Base-by-base conservation (phyloP, 1,140 invertebrate genomes). In the Sweltsa coloradensis region DNA sequence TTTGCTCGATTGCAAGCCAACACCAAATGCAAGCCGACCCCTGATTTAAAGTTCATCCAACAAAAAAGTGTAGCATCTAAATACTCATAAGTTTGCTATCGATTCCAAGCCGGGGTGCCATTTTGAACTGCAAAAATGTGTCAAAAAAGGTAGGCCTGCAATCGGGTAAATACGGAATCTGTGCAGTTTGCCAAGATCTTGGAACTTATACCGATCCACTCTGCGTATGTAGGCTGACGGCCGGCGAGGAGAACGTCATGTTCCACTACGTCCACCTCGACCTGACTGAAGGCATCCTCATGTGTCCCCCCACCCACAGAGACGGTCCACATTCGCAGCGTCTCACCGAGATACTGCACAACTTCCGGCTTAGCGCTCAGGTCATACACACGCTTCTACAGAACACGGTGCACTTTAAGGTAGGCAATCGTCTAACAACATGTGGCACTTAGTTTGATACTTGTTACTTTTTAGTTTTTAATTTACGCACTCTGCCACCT, bases 251-350 rank as follows among this genome's bases (percentile, higher is more conserved):
- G 27, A 82, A 83, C 62, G 72, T 75, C 21, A 60, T 83, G 23
- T 76, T 79, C 55, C 75, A 83, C 56, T 83, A 78, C 51, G 69
- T 83, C 1, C 75, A 81, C 45, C 60, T 83, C 16, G 78, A 83
- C 60, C 66, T 67, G 5, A 69, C 72, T 14, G 77, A 79, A 58
- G 81, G 81, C 3, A 66, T 83, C 46, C 46, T 84, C 11, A 55
- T 84, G 40, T 74, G 74, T 5, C 78, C 78, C 2, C 68, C 75
- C 5, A 64, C 69, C 60, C 64, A 49, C 51, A 54, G 25, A 43
- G 65, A 62, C 43, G 53, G 69, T 1, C 56, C 59, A 2, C 61
- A 65, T 53, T 64, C 67, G 0, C 63, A 66, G 45, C 66, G 57
- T 36, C 63, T 74, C 9, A 71, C 75, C 3, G 66, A 72, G n/a